Evolutionary conservation across 2,113 vertebrate species (phyloP).

Genomic region (Hippocampus barbouri): DNA sequence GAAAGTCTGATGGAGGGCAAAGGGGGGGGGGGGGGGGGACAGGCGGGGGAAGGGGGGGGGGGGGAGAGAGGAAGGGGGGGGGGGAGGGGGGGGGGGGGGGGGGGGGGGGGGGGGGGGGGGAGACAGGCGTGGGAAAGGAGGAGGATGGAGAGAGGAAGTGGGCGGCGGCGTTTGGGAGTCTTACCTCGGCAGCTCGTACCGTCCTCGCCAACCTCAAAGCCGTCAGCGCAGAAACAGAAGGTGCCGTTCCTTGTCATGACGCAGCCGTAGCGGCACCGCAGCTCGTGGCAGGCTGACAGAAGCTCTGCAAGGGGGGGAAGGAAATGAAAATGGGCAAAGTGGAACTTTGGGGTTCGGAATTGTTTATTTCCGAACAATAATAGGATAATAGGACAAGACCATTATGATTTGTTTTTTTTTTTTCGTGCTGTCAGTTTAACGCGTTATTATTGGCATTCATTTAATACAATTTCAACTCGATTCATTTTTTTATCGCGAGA

Average conservation of each 20-base stretch:
- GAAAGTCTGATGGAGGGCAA: slow-evolving; percentile 39
- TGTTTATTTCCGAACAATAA: neutral
- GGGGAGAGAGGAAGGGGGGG: neutral
- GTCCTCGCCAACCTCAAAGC: slow-evolving; percentile 82
- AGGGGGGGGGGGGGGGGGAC: slow-evolving; percentile 20
- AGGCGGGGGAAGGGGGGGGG: neutral
- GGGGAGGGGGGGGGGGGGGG: slow-evolving; percentile 20
- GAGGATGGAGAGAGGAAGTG: neutral
- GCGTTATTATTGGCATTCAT: too few species aligned
- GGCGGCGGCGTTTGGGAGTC: slow-evolving; percentile 11
- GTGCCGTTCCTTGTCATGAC: slow-evolving; percentile 84
- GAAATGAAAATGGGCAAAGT: slow-evolving; percentile 5
- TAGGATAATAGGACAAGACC: too few species aligned
- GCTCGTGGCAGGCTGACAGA: slow-evolving; percentile 83
- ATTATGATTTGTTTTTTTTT: too few species aligned
- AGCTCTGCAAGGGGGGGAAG: slow-evolving; percentile 73
- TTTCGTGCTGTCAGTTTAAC: too few species aligned
- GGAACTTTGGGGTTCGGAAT: neutral
- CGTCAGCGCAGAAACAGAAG: slow-evolving; percentile 87
- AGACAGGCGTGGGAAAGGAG: slow-evolving; percentile 1
- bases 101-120: slow-evolving; percentile 15
- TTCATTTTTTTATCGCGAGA: too few species aligned
- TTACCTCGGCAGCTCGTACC: slow-evolving; percentile 88
- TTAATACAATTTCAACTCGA: too few species aligned
- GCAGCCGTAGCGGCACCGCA: slow-evolving; percentile 87